Evolutionary conservation across 1,140 invertebrate species (phyloP).

Genomic region (Drosophila simulans): DNA sequence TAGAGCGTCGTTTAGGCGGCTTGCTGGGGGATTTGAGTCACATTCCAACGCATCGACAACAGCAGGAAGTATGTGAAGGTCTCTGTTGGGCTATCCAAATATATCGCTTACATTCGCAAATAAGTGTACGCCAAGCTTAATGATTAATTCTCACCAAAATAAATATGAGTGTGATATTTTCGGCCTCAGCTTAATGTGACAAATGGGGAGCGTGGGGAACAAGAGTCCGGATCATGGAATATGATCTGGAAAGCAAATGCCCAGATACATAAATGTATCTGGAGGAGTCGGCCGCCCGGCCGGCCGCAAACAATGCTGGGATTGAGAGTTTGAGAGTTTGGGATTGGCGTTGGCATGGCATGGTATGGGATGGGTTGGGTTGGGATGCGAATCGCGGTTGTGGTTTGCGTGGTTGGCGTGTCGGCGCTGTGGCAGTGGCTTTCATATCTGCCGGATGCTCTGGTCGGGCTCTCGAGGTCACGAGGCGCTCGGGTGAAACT

Average conservation of each 20-base stretch:
- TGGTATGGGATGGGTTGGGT: not conserved
- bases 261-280: conserved; percentile 33
- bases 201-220: not conserved
- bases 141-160: not conserved
- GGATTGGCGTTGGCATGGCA: not conserved
- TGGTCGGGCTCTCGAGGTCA: conserved; percentile 44
- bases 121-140: not conserved
- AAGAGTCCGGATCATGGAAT: not conserved
- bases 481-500: conserved; percentile 54
- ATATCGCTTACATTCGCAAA: not conserved
- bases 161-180: not conserved
- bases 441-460: conserved; percentile 51
- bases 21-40: not conserved
- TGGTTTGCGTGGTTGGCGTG: conserved; percentile 34
- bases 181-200: not conserved
- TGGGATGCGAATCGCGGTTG: conserved; percentile 2
- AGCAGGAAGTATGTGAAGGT: not conserved
- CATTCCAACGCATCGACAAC: not conserved
- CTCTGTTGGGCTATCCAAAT: not conserved
- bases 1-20: not conserved
- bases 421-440: conserved; percentile 14
- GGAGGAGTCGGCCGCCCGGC: conserved; percentile 23
- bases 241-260: conserved; percentile 1
- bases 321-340: not conserved
- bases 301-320: conserved; percentile 33